These are phyloP conservation scores for Drosophila tsacasi DNA, from an alignment of 1,140 invertebrate species.

Conservation along the genomic window DNA sequence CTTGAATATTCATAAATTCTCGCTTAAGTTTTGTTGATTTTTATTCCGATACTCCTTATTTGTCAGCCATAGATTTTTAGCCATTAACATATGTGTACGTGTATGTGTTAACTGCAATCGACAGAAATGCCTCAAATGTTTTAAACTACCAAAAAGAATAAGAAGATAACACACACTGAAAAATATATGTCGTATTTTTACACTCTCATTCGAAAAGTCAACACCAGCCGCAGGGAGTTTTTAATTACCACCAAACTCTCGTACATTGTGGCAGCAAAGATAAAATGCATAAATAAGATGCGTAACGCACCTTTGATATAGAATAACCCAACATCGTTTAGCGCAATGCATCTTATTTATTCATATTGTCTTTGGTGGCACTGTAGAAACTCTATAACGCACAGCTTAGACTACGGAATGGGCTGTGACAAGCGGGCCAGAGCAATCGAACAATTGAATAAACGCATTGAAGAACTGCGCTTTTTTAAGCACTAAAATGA, in stretches of 20 bases:
- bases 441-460: slow-evolving; percentile 58
- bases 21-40: slow-evolving; percentile 59
- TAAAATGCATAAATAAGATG: not conserved
- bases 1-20: slow-evolving; percentile 57
- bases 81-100: slow-evolving; percentile 44
- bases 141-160: slow-evolving; percentile 74
- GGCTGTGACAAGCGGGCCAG: slow-evolving; percentile 51
- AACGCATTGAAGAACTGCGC: slow-evolving; percentile 58
- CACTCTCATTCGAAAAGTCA: slow-evolving; percentile 43
- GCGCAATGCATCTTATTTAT: not conserved
- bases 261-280: not conserved
- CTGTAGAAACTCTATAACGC: slow-evolving; percentile 40
- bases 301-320: not conserved
- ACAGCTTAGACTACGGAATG: slow-evolving; percentile 51
- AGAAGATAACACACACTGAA: slow-evolving; percentile 22
- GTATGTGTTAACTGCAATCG: slow-evolving; percentile 43
- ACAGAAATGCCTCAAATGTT: slow-evolving; percentile 78
- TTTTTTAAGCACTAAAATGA: slow-evolving; percentile 40
- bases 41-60: slow-evolving; percentile 34
- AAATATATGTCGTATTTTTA: slow-evolving; percentile 73
- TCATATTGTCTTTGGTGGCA: slow-evolving; percentile 1
- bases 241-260: slow-evolving; percentile 8
- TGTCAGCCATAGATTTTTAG: slow-evolving; percentile 69
- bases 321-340: not conserved
- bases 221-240: slow-evolving; percentile 10